Conservation (phyloP, 1,140 invertebrate species). For the Bombus waltoni region DNA sequence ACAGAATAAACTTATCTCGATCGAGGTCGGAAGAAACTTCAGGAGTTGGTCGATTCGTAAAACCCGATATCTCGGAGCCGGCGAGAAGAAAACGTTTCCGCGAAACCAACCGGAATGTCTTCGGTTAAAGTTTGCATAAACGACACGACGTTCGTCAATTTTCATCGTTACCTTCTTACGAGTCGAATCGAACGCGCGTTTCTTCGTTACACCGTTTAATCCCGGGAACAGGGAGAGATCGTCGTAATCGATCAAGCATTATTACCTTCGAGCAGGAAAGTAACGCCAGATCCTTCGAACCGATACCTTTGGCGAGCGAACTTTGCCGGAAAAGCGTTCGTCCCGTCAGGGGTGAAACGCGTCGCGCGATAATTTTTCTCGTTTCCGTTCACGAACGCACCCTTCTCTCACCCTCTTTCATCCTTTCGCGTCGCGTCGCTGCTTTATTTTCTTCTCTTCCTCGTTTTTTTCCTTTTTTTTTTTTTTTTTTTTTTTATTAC, state of each 20-base stretch:
- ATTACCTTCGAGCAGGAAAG: neutral
- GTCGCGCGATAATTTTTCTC: conserved; percentile 11
- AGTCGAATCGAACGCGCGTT: neutral
- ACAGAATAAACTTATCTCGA: conserved; percentile 5
- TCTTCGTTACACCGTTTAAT: neutral
- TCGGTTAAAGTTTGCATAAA: conserved; percentile 11
- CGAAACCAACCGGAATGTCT: neutral
- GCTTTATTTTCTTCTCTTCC: neutral
- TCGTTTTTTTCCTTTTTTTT: rapidly evolving
- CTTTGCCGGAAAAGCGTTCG: neutral
- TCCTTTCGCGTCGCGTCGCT: neutral
- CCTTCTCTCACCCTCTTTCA: neutral
- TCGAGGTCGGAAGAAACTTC: conserved; percentile 4
- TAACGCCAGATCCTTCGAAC: neutral
- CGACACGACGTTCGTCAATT: neutral
- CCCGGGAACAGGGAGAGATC: neutral
- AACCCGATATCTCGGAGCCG: neutral
- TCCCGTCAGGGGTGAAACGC: neutral
- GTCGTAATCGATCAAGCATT: conserved; percentile 1
- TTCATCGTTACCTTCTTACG: neutral
- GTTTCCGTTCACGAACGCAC: neutral
- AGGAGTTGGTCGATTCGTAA: neutral
- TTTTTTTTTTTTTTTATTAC: too few relatives aligned
- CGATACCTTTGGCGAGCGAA: neutral
- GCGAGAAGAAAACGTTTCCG: neutral